Evolutionary conservation across 2,797 vertebrate genomes (phyloP).

Genomic region (Chiloscyllium punctatum): DNA sequence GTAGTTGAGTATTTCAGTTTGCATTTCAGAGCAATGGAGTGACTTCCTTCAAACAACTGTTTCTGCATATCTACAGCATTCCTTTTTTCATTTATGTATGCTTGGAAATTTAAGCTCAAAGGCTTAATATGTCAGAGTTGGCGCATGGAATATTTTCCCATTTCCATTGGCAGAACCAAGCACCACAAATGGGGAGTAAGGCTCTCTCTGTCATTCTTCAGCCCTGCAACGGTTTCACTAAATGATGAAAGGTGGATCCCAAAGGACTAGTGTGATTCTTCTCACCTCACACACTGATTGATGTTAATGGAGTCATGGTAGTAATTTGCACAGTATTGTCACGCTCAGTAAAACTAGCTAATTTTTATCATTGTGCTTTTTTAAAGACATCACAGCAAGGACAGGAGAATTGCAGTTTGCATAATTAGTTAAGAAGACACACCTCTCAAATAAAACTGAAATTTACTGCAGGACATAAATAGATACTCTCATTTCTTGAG

Average conservation of each 20-base stretch:
- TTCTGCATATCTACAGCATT: background rate
- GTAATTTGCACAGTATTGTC: background rate
- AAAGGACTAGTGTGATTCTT: too few species aligned
- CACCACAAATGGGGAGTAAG: background rate
- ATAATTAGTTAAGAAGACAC: background rate
- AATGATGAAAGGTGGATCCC: background rate
- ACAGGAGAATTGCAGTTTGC: background rate
- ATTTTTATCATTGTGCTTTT: background rate
- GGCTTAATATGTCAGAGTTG: background rate
- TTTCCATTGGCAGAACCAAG: background rate
- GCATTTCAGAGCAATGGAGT: background rate
- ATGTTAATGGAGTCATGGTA: background rate
- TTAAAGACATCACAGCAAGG: background rate
- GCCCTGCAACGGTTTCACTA: too few species aligned
- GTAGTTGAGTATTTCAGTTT: background rate
- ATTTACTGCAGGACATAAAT: background rate
- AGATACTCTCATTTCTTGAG: background rate
- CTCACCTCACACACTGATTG: background rate
- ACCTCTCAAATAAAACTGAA: background rate
- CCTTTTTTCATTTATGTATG: background rate
- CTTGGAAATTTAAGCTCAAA: background rate
- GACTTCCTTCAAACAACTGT: background rate
- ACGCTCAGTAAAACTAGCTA: background rate
- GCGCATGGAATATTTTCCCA: background rate
- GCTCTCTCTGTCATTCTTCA: background rate